A percentile compares a stretch with the other conserved stretches of the same genome.
Conservation (phyloP, 2,888 invertebrate genomes). For the Drosophila histrio region DNA sequence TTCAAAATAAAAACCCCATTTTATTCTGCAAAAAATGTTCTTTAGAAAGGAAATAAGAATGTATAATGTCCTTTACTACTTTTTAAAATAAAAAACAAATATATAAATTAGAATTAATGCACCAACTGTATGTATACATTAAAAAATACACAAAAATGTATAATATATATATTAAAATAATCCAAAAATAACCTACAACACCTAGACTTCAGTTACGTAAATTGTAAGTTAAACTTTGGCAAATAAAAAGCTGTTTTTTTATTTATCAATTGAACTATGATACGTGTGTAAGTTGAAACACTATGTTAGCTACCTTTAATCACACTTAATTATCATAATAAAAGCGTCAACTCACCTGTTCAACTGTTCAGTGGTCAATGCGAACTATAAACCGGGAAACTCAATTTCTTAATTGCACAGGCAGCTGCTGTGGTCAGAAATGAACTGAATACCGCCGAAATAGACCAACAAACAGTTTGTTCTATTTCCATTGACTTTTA, state of each 20-base stretch:
- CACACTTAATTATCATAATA: not conserved
- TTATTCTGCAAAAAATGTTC: no score
- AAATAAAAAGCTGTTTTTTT: not conserved
- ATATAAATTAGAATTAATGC: no score
- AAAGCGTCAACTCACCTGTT: slow-evolving; percentile 17
- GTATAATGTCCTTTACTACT: no score
- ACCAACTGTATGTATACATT: no score
- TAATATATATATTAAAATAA: not conserved
- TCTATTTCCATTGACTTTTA: slow-evolving; percentile 16
- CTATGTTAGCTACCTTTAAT: not conserved
- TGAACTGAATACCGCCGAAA: slow-evolving; percentile 36
- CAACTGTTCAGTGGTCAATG: not conserved
- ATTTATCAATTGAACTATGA: not conserved
- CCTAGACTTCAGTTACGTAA: slow-evolving; percentile 31
- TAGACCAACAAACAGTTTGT: slow-evolving; percentile 1
- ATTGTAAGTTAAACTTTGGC: not conserved
- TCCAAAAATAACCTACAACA: slow-evolving; percentile 8
- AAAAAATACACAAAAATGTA: no score
- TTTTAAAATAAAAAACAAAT: no score
- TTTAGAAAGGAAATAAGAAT: no score
- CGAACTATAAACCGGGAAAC: not conserved
- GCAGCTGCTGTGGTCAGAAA: slow-evolving; percentile 36
- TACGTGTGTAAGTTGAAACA: not conserved
- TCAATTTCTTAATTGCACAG: slow-evolving; percentile 13
- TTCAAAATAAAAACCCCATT: no score